These are phyloP conservation scores for Tupaia chinensis DNA, from an alignment of 2,113 vertebrate genomes.

Conservation along the genomic window DNA sequence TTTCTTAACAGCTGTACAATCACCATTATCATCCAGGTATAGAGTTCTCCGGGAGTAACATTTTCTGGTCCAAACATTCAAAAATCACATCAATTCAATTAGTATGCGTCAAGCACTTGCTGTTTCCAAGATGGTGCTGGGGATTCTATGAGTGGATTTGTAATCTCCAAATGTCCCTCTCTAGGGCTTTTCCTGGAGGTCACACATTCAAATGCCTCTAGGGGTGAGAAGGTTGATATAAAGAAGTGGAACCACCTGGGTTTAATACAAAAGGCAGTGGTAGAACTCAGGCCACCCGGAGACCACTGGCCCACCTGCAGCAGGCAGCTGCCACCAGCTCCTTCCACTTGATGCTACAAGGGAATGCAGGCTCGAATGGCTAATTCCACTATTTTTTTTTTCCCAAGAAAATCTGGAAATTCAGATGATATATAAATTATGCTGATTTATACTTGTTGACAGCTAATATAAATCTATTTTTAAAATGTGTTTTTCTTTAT, in stretches of 20 bases:
- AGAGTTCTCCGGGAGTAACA: not conserved
- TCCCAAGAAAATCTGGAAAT: constrained; percentile 12
- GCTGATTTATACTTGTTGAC: constrained; percentile 3
- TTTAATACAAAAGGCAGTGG: not conserved
- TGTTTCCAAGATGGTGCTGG: not conserved
- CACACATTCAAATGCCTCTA: not conserved
- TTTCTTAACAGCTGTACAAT: not conserved
- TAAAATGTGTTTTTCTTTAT: too few relatives aligned
- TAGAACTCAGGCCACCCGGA: not conserved
- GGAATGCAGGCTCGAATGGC: not conserved
- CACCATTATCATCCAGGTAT: not conserved
- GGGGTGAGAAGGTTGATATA: not conserved
- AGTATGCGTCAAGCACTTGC: not conserved
- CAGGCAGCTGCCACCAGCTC: not conserved
- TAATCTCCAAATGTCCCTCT: constrained; percentile 9
- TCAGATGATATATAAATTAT: not conserved
- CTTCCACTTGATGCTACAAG: not conserved
- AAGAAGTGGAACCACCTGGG: not conserved
- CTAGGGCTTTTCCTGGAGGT: not conserved
- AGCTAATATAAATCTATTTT: not conserved
- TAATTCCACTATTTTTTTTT: not conserved
- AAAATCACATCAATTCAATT: constrained; percentile 14
- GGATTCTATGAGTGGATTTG: not conserved
- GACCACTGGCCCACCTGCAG: not conserved
- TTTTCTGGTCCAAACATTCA: constrained; percentile 17